Conservation (phyloP, 2,113 vertebrate genomes). For the Strix uralensis region DNA sequence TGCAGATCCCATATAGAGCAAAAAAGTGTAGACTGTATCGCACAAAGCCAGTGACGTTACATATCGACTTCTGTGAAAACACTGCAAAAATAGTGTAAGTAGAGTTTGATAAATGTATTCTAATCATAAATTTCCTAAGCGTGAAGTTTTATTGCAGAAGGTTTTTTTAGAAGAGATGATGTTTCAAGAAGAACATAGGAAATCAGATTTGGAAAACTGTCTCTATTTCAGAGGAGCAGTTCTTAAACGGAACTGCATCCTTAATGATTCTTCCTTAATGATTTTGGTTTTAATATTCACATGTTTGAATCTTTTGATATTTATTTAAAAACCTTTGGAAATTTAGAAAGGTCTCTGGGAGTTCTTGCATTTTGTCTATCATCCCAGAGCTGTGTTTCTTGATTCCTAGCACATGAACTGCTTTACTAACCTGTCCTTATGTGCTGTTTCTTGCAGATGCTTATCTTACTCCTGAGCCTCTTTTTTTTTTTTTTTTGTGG, state of each 20-base stretch:
- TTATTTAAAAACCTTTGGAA: neutral
- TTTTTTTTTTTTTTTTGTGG: neutral
- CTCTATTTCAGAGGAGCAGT: neutral
- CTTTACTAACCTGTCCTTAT: neutral
- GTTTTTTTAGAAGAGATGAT: neutral
- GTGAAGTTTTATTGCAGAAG: neutral
- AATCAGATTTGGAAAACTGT: neutral
- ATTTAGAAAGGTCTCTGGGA: neutral
- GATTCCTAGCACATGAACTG: neutral
- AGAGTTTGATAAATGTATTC: neutral
- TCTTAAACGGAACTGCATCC: neutral
- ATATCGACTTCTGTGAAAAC: constrained; percentile 73
- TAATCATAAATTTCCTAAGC: accelerated
- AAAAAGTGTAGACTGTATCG: constrained; percentile 82
- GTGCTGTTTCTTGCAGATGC: neutral
- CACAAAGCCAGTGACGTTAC: constrained; percentile 79
- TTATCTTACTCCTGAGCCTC: neutral
- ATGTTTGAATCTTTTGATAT: neutral
- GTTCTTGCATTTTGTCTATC: neutral
- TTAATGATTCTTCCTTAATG: neutral
- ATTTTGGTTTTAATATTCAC: neutral
- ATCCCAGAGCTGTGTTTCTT: neutral
- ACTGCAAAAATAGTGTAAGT: constrained; percentile 83
- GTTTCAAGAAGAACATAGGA: neutral
- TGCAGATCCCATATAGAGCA: constrained; percentile 83